Percentiles rank a stretch among this genome's conserved stretches.
phyloP scores from a whole-genome alignment of 2,797 vertebrate species.

The Chloroceryle amazona region DNA sequence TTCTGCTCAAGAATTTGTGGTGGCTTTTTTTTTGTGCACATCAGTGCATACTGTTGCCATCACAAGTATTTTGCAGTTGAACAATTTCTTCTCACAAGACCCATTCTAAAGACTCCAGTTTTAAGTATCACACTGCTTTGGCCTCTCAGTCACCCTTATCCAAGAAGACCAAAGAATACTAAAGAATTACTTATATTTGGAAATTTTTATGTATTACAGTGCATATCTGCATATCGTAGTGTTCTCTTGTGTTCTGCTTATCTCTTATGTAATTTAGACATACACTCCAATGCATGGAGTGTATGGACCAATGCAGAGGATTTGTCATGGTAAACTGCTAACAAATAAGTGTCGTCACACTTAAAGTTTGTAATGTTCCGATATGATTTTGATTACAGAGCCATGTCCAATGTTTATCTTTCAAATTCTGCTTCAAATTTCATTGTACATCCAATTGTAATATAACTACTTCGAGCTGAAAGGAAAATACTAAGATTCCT shows the following conservation, averaged over 20 bases:
- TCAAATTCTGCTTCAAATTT: not conserved
- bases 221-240: too few species aligned
- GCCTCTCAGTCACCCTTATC: not conserved
- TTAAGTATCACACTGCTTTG: not conserved
- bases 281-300: not conserved
- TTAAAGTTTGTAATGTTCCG: not conserved
- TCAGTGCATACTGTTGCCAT: not conserved
- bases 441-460: not conserved
- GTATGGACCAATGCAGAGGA: not conserved
- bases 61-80: not conserved
- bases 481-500: not conserved
- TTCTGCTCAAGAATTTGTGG: not conserved
- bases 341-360: not conserved
- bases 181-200: not conserved
- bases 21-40: not conserved
- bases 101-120: not conserved
- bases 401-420: not conserved
- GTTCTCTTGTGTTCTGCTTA: not conserved
- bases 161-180: not conserved
- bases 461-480: not conserved
- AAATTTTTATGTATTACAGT: not conserved
- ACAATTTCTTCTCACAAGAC: not conserved
- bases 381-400: not conserved
- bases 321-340: not conserved
- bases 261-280: not conserved